These are phyloP conservation scores for Hydractinia symbiolongicarpus DNA, from an alignment of 30 jellyfish, hydroid and myxozoan species.

Conservation along the genomic window DNA sequence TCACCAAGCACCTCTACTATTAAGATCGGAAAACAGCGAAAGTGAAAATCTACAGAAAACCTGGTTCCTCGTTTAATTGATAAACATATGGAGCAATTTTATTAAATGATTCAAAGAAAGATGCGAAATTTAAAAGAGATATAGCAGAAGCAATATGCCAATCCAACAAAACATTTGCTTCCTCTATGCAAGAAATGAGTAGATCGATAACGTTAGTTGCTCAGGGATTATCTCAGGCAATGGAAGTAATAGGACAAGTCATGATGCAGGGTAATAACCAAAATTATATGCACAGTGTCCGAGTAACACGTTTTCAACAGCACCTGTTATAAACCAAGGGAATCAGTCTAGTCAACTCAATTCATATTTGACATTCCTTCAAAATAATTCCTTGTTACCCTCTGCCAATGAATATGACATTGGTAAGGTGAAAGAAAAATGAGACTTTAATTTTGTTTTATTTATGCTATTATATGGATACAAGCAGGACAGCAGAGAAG, in stretches of 20 bases:
- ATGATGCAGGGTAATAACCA: background rate
- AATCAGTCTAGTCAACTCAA: too few species aligned
- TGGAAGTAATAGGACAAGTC: background rate
- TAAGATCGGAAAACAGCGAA: background rate
- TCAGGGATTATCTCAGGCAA: constrained; percentile 41
- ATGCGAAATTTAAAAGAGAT: constrained; percentile 51
- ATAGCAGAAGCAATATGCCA: constrained; percentile 52
- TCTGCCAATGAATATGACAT: too few species aligned
- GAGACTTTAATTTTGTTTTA: too few species aligned
- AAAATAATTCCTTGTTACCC: too few species aligned
- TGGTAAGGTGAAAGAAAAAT: too few species aligned
- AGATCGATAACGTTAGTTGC: constrained; percentile 45
- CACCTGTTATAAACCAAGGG: too few species aligned
- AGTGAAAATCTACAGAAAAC: constrained; percentile 41
- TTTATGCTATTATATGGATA: too few species aligned
- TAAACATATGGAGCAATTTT: constrained; percentile 42
- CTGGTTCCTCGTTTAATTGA: constrained; percentile 54
- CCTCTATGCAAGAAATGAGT: constrained; percentile 41
- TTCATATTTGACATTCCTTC: too few species aligned
- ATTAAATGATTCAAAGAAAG: constrained; percentile 35
- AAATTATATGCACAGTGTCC: too few species aligned
- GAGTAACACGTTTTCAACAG: too few species aligned
- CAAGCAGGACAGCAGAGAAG: too few species aligned
- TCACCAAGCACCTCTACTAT: too few species aligned
- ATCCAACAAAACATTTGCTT: constrained; percentile 43